Conservation (phyloP, 2,888 invertebrate species). For the Drosophila trichaetosa region DNA sequence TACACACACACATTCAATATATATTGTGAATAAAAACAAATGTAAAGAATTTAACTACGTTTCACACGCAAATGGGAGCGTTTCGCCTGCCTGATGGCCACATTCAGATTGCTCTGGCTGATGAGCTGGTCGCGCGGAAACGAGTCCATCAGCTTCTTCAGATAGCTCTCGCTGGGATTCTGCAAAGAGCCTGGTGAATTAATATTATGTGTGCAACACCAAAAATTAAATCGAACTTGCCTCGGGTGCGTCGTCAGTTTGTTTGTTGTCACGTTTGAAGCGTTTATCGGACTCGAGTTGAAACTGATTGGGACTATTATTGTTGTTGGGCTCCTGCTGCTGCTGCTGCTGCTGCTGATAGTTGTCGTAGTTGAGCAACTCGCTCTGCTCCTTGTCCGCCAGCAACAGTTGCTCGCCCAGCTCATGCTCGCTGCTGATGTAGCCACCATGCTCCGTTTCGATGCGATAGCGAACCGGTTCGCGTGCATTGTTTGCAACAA, state of each 20-base stretch:
- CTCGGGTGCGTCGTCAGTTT: constrained; percentile 56
- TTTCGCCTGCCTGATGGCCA: constrained; percentile 47
- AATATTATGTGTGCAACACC: background rate
- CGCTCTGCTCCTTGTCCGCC: constrained; percentile 44
- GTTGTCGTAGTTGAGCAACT: constrained; percentile 45
- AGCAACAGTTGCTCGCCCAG: constrained; percentile 32
- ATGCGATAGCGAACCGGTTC: constrained; percentile 48
- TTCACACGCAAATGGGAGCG: constrained; percentile 80
- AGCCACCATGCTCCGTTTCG: constrained; percentile 35
- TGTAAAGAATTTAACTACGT: constrained; percentile 60
- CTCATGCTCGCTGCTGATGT: constrained; percentile 48
- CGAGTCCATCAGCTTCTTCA: constrained; percentile 82
- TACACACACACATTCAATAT: background rate
- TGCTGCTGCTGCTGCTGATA: constrained; percentile 5
- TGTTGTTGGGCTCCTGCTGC: background rate
- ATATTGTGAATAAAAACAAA: constrained; percentile 28
- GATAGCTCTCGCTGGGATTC: constrained; percentile 75
- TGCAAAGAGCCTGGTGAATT: constrained; percentile 14
- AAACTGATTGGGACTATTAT: background rate
- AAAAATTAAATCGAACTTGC: constrained; percentile 22
- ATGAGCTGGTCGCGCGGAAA: constrained; percentile 77
- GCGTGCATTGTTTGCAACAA: constrained; percentile 56
- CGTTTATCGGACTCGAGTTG: constrained; percentile 27
- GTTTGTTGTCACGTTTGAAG: constrained; percentile 50
- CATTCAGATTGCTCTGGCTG: constrained; percentile 55